Evolutionary conservation across 2,113 vertebrate genomes (phyloP).

Genomic region (Oceanites oceanicus): DNA sequence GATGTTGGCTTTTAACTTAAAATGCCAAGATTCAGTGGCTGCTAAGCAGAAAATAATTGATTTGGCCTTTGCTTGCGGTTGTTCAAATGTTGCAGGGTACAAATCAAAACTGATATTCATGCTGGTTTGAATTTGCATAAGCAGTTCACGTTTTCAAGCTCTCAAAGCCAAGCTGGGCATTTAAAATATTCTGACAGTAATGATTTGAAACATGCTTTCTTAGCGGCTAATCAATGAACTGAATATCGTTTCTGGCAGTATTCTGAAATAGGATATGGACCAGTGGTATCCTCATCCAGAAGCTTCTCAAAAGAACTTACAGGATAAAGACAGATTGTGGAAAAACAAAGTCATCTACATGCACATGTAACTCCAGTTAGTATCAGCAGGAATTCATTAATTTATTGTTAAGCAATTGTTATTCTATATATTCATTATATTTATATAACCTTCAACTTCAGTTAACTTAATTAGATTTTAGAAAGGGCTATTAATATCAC

Average conservation of each 20-base stretch:
- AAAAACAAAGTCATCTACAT: background rate
- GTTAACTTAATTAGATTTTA: background rate
- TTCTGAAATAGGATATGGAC: background rate
- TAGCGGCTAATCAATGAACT: background rate
- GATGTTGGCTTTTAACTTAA: background rate
- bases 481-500: background rate
- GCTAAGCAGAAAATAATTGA: background rate
- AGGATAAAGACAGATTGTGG: background rate
- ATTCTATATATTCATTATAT: background rate
- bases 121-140: background rate
- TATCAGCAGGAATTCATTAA: background rate
- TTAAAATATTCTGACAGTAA: background rate
- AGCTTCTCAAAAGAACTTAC: background rate
- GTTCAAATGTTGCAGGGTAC: background rate
- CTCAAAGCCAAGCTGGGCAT: background rate
- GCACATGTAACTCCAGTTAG: background rate
- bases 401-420: background rate
- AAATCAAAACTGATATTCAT: background rate
- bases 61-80: background rate
- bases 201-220: background rate
- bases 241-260: background rate
- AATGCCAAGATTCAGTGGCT: background rate
- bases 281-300: background rate
- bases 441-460: background rate
- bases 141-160: background rate